Evolutionary conservation across 2,797 vertebrate genomes (phyloP).

Genomic region (Ciconia nigra): DNA sequence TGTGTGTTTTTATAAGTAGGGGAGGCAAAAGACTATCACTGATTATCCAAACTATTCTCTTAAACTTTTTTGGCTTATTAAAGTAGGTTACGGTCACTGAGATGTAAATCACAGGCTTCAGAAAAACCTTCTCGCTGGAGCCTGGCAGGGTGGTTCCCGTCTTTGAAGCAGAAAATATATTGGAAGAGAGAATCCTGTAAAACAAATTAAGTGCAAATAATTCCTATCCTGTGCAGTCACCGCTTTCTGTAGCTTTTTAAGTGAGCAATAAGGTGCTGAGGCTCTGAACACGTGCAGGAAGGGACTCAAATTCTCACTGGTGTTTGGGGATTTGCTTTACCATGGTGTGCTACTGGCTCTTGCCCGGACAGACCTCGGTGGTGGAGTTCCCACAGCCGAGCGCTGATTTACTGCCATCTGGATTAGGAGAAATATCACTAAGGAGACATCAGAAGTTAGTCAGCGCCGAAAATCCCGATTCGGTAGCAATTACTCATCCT

Average conservation of each 20-base stretch:
- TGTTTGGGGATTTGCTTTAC: neutral
- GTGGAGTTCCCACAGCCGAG: neutral
- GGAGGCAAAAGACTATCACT: neutral
- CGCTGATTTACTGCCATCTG: slow-evolving; percentile 3
- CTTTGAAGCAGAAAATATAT: slow-evolving; percentile 4
- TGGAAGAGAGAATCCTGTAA: neutral
- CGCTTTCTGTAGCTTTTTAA: neutral
- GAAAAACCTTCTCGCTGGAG: neutral
- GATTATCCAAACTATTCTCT: neutral
- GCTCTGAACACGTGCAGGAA: accelerated
- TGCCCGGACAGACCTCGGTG: neutral
- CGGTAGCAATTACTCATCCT: slow-evolving; percentile 26
- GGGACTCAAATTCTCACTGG: neutral
- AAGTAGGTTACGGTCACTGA: neutral
- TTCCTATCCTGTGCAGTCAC: neutral
- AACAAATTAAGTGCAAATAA: neutral
- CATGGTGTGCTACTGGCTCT: neutral
- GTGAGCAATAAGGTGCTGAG: neutral
- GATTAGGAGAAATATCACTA: neutral
- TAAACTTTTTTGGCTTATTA: neutral
- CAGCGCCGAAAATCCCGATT: neutral
- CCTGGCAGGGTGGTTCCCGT: neutral
- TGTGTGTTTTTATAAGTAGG: neutral
- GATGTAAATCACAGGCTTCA: slow-evolving; percentile 39
- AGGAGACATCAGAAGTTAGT: slow-evolving; percentile 33